Evolutionary conservation across 2,888 invertebrate genomes (phyloP).

Genomic region (Portevinia maculata): DNA sequence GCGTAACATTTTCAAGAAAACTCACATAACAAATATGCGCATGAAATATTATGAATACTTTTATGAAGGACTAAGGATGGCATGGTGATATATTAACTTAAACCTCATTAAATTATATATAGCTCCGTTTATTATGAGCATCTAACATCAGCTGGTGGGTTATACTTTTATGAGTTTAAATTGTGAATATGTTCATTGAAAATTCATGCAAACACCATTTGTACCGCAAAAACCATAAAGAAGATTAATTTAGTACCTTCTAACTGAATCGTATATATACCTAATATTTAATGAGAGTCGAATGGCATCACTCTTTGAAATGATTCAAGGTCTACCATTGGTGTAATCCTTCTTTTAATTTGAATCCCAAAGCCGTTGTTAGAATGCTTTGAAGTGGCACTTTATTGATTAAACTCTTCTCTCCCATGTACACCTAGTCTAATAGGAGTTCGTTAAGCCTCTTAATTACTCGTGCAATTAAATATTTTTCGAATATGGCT

Average conservation of each 20-base stretch:
- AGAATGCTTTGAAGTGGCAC: background rate
- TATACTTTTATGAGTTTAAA: background rate
- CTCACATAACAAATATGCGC: no score
- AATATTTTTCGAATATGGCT: slow-evolving; percentile 35
- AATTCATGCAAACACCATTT: slow-evolving; percentile 1
- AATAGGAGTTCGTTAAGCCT: slow-evolving; percentile 25
- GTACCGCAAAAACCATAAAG: background rate
- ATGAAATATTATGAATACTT: no score
- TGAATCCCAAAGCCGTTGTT: background rate
- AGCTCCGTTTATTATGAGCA: slow-evolving; percentile 6
- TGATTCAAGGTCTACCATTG: background rate
- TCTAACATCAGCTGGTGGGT: background rate
- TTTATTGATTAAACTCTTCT: background rate
- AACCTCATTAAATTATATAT: no score
- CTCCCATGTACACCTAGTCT: background rate
- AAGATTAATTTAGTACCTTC: background rate
- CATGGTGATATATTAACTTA: no score
- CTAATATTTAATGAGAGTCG: background rate
- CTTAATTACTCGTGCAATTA: slow-evolving; percentile 63
- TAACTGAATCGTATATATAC: background rate
- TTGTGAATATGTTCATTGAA: background rate
- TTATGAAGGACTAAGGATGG: no score
- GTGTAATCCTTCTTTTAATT: background rate
- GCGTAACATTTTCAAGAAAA: no score
- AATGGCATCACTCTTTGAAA: background rate